Base-by-base conservation (phyloP, 2,888 invertebrate species). In the Plebejus argus region DNA sequence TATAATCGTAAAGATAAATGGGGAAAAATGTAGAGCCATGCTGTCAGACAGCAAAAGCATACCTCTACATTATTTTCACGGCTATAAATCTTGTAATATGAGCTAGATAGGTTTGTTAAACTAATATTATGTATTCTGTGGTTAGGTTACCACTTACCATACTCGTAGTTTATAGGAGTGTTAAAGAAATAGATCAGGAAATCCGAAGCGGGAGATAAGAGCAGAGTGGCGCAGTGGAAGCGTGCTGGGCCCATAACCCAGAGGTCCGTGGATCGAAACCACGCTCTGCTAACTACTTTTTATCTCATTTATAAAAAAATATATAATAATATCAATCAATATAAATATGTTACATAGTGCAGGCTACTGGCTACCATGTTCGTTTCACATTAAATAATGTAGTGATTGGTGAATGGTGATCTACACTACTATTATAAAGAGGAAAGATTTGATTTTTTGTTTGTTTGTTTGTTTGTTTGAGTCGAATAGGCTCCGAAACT, bases 251-350 rank as follows among this genome's bases (percentile, higher is more conserved):
- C 96, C 96, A 96, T 96, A 96, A 96, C 96, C 97, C 97, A 97
- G 97, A 97, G 97, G 96, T 97, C 97, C 97, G 97, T 97, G 96
- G 96, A 97, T 96, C 96, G 97, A 97, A 97, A 97, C 96, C 96
- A 97, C 96, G 97, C 96, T 96, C 96, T 96, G 96, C 96, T 96
- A 96, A 15, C 18, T 39, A 28, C 45, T 70, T 70, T 66, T 76
- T 71, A 15, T 15, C 20, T 23, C 12, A 58, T 56, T 56, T n/a
- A 56, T 58, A 58, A 58, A 20, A 58, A 56, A 2, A n/a, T n/a
- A n/a, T 56, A 7, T 4, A n/a, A 15, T 10, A 49, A 15, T 49
- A 15, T 49, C 15, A 49, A 39, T 39, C 39, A 39, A 39, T 39
- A 39, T 39, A 10, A 10, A n/a, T n/a, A n/a, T n/a, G n/a, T n/a